Conservation (phyloP, 2,797 vertebrate species). For the Myiotriccus ornatus region DNA sequence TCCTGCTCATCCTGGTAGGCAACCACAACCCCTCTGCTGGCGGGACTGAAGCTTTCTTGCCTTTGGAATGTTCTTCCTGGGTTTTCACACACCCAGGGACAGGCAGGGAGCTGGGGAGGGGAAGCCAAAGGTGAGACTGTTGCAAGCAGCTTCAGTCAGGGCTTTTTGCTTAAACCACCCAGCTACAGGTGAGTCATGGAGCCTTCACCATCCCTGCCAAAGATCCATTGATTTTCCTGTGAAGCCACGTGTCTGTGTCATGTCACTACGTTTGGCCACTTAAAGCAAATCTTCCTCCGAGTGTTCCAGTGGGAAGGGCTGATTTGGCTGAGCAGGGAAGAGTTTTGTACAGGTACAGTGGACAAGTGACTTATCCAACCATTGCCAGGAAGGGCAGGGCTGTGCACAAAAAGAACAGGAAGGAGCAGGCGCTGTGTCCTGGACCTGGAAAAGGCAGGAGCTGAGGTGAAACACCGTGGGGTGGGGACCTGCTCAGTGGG, state of each 20-base stretch:
- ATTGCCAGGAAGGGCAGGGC: not conserved
- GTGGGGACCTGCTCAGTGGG: not conserved
- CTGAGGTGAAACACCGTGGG: not conserved
- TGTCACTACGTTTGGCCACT: rapidly evolving
- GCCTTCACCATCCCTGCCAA: not conserved
- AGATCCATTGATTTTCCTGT: not conserved
- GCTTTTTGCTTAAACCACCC: not conserved
- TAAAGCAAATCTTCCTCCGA: not conserved
- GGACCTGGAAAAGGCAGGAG: not conserved
- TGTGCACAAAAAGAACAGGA: not conserved
- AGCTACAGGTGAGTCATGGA: not conserved
- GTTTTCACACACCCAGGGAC: not conserved
- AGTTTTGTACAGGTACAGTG: not conserved
- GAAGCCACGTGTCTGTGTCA: rapidly evolving
- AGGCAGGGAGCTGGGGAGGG: not conserved
- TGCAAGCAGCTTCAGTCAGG: not conserved
- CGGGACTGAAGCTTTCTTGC: not conserved
- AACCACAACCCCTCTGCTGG: not conserved
- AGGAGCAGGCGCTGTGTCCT: not conserved
- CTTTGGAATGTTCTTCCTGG: not conserved
- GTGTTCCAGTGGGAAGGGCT: not conserved
- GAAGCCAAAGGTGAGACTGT: not conserved
- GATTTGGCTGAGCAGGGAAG: not conserved
- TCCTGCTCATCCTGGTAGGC: not conserved
- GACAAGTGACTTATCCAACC: not conserved